A percentile compares a stretch with the other conserved stretches of the same genome.
Conservation (phyloP, 2,113 vertebrate genomes). For the Pachycephala philippinensis region DNA sequence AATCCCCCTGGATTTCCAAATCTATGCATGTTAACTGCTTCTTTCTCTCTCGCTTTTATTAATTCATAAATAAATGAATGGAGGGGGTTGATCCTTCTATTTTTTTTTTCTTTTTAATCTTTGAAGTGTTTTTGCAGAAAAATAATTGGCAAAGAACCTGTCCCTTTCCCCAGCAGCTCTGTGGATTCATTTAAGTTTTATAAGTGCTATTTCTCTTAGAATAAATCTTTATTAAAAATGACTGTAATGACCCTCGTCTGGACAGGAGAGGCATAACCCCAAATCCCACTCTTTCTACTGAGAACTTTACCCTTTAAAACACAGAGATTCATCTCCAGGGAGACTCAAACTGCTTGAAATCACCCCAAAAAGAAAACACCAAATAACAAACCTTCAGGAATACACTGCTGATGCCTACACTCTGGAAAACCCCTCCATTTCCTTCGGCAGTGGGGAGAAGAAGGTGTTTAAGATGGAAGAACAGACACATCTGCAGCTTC, state of each 20-base stretch:
- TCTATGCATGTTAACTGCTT: neutral
- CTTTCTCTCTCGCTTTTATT: slow-evolving; percentile 22
- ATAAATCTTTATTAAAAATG: slow-evolving; percentile 12
- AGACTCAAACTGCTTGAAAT: neutral
- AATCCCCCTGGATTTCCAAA: neutral
- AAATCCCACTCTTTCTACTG: neutral
- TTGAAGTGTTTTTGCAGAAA: slow-evolving; percentile 21
- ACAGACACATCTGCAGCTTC: neutral
- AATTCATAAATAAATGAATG: slow-evolving; percentile 45
- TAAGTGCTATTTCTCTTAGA: slow-evolving; percentile 20
- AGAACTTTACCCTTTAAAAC: neutral
- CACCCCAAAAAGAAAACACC: neutral
- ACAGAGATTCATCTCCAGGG: neutral
- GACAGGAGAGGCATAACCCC: neutral
- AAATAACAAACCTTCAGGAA: neutral
- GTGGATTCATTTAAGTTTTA: slow-evolving; percentile 24
- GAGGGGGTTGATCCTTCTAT: neutral
- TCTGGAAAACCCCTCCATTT: fast-evolving
- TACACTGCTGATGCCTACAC: fast-evolving
- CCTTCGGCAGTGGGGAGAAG: neutral
- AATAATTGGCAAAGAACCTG: slow-evolving; percentile 16
- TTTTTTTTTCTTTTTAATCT: neutral
- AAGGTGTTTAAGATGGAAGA: neutral
- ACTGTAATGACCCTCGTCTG: neutral
- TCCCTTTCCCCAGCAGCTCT: slow-evolving; percentile 10